Evolutionary conservation across 1,140 invertebrate genomes (phyloP).

Genomic region (Drosophila auraria): DNA sequence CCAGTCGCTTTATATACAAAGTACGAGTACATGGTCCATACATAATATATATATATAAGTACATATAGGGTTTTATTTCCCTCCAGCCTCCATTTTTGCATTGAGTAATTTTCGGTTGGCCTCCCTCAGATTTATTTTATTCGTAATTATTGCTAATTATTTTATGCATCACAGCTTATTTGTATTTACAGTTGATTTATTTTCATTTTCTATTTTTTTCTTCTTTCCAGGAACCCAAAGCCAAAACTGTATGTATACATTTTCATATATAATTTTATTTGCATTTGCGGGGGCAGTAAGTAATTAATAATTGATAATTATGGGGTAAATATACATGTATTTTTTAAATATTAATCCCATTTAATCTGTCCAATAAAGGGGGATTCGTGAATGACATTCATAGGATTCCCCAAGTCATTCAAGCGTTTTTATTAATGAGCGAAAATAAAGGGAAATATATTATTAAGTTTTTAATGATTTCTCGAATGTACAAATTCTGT

Average conservation of each 20-base stretch:
- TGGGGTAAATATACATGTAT: not conserved
- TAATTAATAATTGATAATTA: slow-evolving; percentile 24
- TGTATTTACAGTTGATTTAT: slow-evolving; percentile 54
- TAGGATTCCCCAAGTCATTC: not conserved
- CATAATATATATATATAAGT: slow-evolving; percentile 1
- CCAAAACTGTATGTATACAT: slow-evolving; percentile 78
- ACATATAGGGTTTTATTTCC: slow-evolving; percentile 28
- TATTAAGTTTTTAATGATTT: not conserved
- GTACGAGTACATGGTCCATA: slow-evolving; percentile 12
- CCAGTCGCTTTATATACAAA: slow-evolving; percentile 17
- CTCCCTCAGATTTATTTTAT: slow-evolving; percentile 28
- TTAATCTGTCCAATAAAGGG: slow-evolving; percentile 8
- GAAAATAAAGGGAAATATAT: not conserved
- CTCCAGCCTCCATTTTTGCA: slow-evolving; percentile 4
- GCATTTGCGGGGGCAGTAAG: slow-evolving; percentile 6
- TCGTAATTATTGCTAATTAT: slow-evolving; percentile 46
- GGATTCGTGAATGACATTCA: not conserved
- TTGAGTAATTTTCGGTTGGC: slow-evolving; percentile 40
- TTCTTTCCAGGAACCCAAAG: slow-evolving; percentile 80
- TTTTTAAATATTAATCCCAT: slow-evolving; percentile 6
- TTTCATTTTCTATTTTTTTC: slow-evolving; percentile 48
- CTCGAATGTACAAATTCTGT: not conserved
- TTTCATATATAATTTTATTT: slow-evolving; percentile 28
- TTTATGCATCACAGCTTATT: slow-evolving; percentile 36
- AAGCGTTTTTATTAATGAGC: not conserved